Percentiles rank a stretch among this genome's conserved stretches.
Evolutionary conservation across 2,888 invertebrate species (phyloP).

Genomic region (Actias luna): DNA sequence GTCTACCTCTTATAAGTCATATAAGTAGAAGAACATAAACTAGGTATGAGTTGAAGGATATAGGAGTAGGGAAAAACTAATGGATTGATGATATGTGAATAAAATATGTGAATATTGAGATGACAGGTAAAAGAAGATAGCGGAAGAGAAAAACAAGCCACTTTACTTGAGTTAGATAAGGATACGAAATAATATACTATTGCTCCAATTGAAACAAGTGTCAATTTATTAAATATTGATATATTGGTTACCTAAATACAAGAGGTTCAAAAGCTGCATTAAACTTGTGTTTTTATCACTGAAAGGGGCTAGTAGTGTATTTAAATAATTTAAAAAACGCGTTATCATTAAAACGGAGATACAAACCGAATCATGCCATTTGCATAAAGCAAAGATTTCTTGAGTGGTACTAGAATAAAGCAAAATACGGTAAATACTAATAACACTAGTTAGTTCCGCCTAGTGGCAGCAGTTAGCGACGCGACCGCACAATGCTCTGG

Average conservation of each 20-base stretch:
- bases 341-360: neutral
- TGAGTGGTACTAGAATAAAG: slow-evolving; percentile 53
- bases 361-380: slow-evolving; percentile 3
- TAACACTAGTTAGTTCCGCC: slow-evolving; percentile 71
- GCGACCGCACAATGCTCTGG: slow-evolving; percentile 38
- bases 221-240: neutral
- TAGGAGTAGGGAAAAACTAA: too few species aligned
- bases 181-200: too few species aligned
- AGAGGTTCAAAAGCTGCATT: neutral
- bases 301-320: neutral
- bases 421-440: slow-evolving; percentile 68
- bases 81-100: too few species aligned
- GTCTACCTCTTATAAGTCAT: too few species aligned
- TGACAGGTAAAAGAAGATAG: too few species aligned
- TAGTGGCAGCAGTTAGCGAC: slow-evolving; percentile 49
- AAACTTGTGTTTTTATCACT: neutral
- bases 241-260: neutral
- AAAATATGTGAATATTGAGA: too few species aligned
- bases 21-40: too few species aligned
- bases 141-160: too few species aligned
- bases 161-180: too few species aligned
- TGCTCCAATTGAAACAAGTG: neutral
- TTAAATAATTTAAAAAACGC: neutral
- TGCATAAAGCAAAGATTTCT: slow-evolving; percentile 44
- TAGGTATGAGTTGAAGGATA: too few species aligned